Conservation (phyloP, 2,797 vertebrate genomes). For the Eleutherodactylus coqui region DNA sequence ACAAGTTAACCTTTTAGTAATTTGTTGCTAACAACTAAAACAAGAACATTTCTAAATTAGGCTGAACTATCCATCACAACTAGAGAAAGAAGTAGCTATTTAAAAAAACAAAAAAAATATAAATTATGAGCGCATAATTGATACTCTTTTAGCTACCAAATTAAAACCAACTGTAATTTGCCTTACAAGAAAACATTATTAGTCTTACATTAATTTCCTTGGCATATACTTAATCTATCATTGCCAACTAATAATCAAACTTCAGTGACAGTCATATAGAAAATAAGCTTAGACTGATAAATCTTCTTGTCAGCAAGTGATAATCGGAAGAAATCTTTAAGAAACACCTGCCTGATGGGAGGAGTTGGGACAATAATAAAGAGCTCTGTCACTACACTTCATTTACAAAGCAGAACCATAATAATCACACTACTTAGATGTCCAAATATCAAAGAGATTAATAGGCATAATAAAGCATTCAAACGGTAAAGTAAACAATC, state of each 20-base stretch:
- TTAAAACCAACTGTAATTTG: neutral
- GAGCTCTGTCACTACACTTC: constrained; percentile 39
- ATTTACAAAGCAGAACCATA: constrained; percentile 53
- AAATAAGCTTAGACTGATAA: constrained; percentile 34
- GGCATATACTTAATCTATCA: constrained; percentile 5
- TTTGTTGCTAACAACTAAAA: neutral
- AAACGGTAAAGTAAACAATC: constrained; percentile 36
- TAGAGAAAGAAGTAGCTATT: neutral
- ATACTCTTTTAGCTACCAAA: neutral
- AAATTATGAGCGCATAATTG: neutral
- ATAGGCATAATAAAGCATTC: constrained; percentile 27
- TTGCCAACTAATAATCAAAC: constrained; percentile 35
- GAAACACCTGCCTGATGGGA: constrained; percentile 46
- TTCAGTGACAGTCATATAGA: neutral
- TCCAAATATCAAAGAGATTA: constrained; percentile 44
- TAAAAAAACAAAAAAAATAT: neutral
- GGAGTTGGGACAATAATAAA: constrained; percentile 44
- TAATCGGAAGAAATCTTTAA: constrained; percentile 43
- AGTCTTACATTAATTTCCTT: constrained; percentile 1
- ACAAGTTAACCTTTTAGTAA: neutral
- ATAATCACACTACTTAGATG: constrained; percentile 43
- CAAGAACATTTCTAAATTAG: neutral
- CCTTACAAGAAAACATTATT: constrained; percentile 1
- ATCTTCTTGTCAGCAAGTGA: constrained; percentile 47
- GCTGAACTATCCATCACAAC: neutral